Conservation (phyloP, 2,888 invertebrate species). For the Dorcus hopei region DNA sequence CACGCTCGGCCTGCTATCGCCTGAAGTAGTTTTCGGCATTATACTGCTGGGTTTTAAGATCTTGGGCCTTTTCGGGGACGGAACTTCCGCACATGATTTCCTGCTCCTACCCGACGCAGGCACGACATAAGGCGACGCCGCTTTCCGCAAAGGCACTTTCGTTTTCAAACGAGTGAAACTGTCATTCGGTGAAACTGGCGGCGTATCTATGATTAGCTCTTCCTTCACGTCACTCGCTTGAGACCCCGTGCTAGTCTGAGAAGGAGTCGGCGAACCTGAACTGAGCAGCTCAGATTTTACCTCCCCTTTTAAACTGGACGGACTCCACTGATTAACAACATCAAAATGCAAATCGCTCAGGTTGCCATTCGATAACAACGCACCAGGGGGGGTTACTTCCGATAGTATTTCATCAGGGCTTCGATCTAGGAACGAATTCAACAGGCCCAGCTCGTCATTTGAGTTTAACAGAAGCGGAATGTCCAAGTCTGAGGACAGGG, state of each 20-base stretch:
- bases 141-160: constrained; percentile 24
- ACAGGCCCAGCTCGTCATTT: constrained; percentile 39
- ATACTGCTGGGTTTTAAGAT: constrained; percentile 6
- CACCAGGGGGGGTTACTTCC: constrained; percentile 35
- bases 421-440: constrained; percentile 43
- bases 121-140: constrained; percentile 6
- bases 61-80: constrained; percentile 9
- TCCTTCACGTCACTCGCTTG: constrained; percentile 28
- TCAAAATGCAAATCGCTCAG: background rate
- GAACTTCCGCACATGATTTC: background rate
- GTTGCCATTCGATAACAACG: constrained; percentile 9
- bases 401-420: constrained; percentile 44
- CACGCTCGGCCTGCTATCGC: constrained; percentile 27
- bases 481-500: constrained; percentile 43
- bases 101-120: background rate
- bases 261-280: constrained; percentile 29
- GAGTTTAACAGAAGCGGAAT: constrained; percentile 44
- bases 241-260: constrained; percentile 30
- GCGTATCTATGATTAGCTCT: constrained; percentile 24
- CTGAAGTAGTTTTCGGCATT: constrained; percentile 8
- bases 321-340: background rate
- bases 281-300: constrained; percentile 27
- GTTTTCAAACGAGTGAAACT: constrained; percentile 16
- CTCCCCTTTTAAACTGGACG: constrained; percentile 14
- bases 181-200: constrained; percentile 25